These are phyloP conservation scores for Cheilosia impressa DNA, from an alignment of 2,888 invertebrate genomes.

Conservation along the genomic window DNA sequence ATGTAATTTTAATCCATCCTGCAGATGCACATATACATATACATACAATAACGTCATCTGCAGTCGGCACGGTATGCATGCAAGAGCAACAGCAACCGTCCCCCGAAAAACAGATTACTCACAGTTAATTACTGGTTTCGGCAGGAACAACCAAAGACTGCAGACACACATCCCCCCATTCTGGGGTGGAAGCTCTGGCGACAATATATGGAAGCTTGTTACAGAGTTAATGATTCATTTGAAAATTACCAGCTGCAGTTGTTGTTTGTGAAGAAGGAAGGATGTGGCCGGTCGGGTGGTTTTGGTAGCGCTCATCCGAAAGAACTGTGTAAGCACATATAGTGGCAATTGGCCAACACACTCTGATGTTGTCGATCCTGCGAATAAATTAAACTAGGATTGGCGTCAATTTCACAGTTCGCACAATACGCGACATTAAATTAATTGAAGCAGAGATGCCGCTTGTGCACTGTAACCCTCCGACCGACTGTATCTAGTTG, in stretches of 20 bases:
- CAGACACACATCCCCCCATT: not conserved
- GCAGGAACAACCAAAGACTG: conserved; percentile 53
- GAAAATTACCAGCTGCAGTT: conserved; percentile 58
- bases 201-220: conserved; percentile 13
- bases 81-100: conserved; percentile 24
- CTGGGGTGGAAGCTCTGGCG: conserved; percentile 6
- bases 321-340: not conserved
- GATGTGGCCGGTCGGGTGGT: not conserved
- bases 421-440: conserved; percentile 39
- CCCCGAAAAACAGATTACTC: conserved; percentile 68
- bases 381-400: conserved; percentile 44
- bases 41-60: conserved; percentile 23
- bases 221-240: conserved; percentile 59
- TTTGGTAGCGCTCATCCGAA: conserved; percentile 4
- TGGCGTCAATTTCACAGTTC: conserved; percentile 44
- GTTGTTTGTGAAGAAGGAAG: not conserved
- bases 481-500: not conserved
- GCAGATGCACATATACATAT: conserved; percentile 2
- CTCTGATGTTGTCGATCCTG: conserved; percentile 27
- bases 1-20: conserved; percentile 52
- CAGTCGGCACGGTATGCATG: not conserved
- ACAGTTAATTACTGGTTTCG: conserved; percentile 70
- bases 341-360: conserved; percentile 37
- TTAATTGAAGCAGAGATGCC: conserved; percentile 32
- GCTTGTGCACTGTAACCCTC: not conserved